Conservation (phyloP, 2,888 invertebrate genomes). For the Silvanus unidentatus region DNA sequence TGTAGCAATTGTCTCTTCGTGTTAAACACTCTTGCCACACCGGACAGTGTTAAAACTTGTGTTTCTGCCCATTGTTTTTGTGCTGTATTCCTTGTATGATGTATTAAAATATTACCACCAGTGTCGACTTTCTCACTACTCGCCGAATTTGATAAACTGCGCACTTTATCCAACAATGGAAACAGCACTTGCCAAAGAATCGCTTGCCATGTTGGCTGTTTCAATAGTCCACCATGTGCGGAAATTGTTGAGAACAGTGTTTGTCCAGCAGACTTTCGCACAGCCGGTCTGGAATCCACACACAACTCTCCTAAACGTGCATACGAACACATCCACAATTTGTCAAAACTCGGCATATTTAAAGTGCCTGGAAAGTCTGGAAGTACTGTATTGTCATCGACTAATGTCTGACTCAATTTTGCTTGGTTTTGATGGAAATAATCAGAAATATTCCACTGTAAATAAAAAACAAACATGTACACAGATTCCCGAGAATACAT, state of each 20-base stretch:
- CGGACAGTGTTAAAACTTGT: constrained; percentile 83
- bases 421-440: constrained; percentile 94
- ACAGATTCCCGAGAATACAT: too few species aligned
- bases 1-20: constrained; percentile 81
- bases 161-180: constrained; percentile 89
- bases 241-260: constrained; percentile 96
- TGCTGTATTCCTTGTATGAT: constrained; percentile 96
- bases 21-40: constrained; percentile 89
- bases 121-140: constrained; percentile 80
- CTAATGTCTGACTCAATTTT: constrained; percentile 67
- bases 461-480: constrained; percentile 27
- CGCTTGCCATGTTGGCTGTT: constrained; percentile 87
- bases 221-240: constrained; percentile 86
- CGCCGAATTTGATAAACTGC: constrained; percentile 63
- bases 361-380: constrained; percentile 79
- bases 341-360: constrained; percentile 84
- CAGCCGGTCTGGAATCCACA: constrained; percentile 91
- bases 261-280: constrained; percentile 94
- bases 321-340: constrained; percentile 94
- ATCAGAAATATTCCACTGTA: constrained; percentile 97
- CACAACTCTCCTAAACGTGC: constrained; percentile 84
- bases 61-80: constrained; percentile 99
- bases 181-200: constrained; percentile 94
- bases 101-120: constrained; percentile 91
- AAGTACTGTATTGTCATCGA: constrained; percentile 68